Base-by-base conservation (phyloP, 2,797 vertebrate genomes). In the Saxicola maurus region DNA sequence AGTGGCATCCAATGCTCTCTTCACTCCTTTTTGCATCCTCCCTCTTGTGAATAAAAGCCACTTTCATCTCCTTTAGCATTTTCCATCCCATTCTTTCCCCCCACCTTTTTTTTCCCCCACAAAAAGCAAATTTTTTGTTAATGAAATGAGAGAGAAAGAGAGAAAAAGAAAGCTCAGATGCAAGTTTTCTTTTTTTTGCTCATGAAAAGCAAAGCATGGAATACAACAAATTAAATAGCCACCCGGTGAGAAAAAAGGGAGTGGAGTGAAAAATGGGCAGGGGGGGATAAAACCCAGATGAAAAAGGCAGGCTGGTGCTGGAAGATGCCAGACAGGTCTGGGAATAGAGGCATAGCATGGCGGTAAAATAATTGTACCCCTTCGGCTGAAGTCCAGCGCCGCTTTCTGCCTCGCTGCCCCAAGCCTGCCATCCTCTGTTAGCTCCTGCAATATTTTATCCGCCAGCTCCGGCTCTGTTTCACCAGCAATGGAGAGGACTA, bases 161-260 rank as follows among this genome's bases (percentile, higher is more conserved):
- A 61, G 27, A 85, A 76, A 80, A 72, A 87, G 60, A 56, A 91
- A 73, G 45, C 81, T 57, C n/a, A 65, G 42, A 37, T 78, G 75
- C 66, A 89, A 93, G 86, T 13, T 49, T 16, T 30, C 18, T 31
- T 52, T 77, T 76, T 78, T 82, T 51, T 55, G 1, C 90, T 75
- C 55, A 19, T 94, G 89, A 92, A 96, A 94, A 77, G 67, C 37
- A 81, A 95, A 65, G 51, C 48, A 12, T 9, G 65, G 80, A 90
- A 93, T 88, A 83, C 86, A 92, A 73, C 90, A 94, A 91, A 95
- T 96, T 94, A 95, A 96, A 94, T 71, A 89, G 86, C 92, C 85
- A 82, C 94, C 94, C 17, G n/a, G 80, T 43, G 87, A 95, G 92
- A 90, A 91, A 88, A 85, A 91, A 95, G 83, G 69, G 75, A 72